Evolutionary conservation across 2,888 invertebrate genomes (phyloP).

Genomic region (Caenorhabditis panamensis): DNA sequence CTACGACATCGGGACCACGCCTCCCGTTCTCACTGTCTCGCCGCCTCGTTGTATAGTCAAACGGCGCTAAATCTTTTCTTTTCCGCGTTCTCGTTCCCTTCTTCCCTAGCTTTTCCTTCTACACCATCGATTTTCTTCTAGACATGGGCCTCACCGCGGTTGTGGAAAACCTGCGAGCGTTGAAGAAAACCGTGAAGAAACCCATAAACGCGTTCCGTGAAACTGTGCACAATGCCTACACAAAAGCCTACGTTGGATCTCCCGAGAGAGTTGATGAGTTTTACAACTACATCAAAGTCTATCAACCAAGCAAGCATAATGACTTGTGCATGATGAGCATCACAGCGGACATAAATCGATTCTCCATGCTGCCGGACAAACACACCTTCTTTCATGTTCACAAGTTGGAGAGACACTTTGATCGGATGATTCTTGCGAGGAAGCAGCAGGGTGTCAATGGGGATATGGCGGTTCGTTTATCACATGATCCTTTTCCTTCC

Average conservation of each 20-base stretch:
- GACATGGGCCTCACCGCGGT: conserved; percentile 44
- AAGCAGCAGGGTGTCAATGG: conserved; percentile 36
- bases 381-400: conserved; percentile 52
- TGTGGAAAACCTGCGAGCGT: conserved; percentile 39
- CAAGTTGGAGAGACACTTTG: conserved; percentile 48
- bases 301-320: conserved; percentile 37
- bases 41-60: conserved; percentile 38
- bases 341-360: conserved; percentile 49
- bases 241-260: conserved; percentile 44
- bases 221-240: conserved; percentile 43
- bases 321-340: conserved; percentile 59
- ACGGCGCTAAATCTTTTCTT: conserved; percentile 22
- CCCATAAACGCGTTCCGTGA: conserved; percentile 47
- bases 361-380: conserved; percentile 47
- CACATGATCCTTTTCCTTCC: neutral
- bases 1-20: neutral
- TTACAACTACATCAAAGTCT: conserved; percentile 51
- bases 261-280: conserved; percentile 48
- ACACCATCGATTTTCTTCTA: neutral
- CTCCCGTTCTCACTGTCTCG: neutral
- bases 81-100: conserved; percentile 18
- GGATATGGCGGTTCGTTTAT: conserved; percentile 42
- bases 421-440: conserved; percentile 38
- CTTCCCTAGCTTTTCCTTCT: neutral
- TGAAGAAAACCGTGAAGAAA: conserved; percentile 47